Percentiles rank a stretch among this genome's conserved stretches.
Evolutionary conservation across 2,113 vertebrate genomes (phyloP).

Genomic region (Bubo bubo): DNA sequence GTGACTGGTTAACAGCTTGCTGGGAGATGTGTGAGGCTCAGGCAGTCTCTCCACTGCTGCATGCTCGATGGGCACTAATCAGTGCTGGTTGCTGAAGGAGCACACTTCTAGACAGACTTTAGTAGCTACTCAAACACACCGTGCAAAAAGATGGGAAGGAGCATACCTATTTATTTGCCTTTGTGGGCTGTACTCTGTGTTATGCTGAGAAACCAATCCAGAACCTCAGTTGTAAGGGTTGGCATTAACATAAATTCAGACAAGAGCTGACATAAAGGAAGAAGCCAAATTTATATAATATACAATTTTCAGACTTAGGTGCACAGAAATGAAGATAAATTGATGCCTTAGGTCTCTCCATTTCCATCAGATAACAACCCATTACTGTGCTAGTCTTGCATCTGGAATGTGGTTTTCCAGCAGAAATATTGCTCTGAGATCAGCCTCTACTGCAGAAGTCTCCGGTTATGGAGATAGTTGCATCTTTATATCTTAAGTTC

Average conservation of each 20-base stretch:
- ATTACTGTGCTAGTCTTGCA: background rate
- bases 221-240: accelerated
- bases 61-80: background rate
- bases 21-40: background rate
- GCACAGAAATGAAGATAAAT: background rate
- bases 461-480: background rate
- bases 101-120: background rate
- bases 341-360: background rate
- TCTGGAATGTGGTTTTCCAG: background rate
- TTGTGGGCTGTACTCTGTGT: background rate
- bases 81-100: background rate
- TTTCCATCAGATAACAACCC: background rate
- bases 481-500: background rate
- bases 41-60: background rate
- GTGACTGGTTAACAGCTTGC: background rate
- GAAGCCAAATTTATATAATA: background rate
- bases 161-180: background rate
- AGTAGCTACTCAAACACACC: background rate
- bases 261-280: background rate
- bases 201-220: background rate
- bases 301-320: background rate
- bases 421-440: background rate
- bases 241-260: background rate
- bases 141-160: background rate
- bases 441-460: background rate